Evolutionary conservation across 2,888 invertebrate genomes (phyloP).

Genomic region (Psococerastis gibbosa): DNA sequence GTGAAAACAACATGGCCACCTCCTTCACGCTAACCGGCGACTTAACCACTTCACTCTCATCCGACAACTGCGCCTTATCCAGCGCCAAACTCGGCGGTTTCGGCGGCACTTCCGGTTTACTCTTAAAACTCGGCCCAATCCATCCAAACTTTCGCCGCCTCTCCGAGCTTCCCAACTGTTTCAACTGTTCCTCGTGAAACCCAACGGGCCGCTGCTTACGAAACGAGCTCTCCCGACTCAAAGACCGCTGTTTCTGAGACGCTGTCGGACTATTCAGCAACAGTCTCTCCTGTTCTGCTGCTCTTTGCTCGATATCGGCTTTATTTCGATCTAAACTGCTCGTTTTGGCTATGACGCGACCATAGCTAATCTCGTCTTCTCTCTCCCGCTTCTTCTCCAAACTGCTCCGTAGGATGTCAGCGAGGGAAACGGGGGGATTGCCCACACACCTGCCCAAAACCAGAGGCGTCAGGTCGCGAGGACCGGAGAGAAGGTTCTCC

Average conservation of each 20-base stretch:
- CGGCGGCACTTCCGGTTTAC: constrained; percentile 1
- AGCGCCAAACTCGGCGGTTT: neutral
- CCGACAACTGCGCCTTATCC: neutral
- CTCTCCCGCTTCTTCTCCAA: constrained; percentile 2
- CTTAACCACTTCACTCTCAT: neutral
- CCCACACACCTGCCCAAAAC: constrained; percentile 7
- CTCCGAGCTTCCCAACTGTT: constrained; percentile 1
- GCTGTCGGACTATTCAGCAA: neutral
- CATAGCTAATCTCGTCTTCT: neutral
- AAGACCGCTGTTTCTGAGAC: neutral
- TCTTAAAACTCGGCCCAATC: neutral
- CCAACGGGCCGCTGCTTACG: constrained; percentile 5
- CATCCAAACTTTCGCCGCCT: neutral
- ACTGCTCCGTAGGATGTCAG: neutral
- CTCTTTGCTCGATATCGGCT: neutral
- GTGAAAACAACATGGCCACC: neutral
- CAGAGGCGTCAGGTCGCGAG: constrained; percentile 4
- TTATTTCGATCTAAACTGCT: constrained; percentile 2
- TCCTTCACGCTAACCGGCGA: constrained; percentile 9
- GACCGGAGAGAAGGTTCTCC: neutral
- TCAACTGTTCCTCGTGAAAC: constrained; percentile 4
- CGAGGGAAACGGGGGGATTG: neutral
- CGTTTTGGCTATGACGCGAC: neutral
- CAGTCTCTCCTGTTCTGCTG: neutral
- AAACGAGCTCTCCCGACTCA: constrained; percentile 6